Evolutionary conservation across 2,113 vertebrate species (phyloP).

Genomic region (Rhinichthys klamathensis): DNA sequence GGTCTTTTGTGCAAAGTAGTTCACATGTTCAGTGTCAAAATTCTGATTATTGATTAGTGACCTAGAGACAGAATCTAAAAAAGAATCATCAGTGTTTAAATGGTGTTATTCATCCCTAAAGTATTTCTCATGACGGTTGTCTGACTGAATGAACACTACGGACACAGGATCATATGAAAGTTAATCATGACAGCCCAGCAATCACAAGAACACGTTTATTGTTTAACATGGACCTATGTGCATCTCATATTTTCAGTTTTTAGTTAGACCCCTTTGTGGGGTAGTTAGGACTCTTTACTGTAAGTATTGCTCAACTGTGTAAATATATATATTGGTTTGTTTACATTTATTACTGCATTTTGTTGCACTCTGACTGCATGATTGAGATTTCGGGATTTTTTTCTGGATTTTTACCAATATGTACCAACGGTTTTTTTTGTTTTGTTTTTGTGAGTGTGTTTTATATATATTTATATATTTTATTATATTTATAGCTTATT

Average conservation of each 20-base stretch:
- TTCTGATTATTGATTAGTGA: neutral
- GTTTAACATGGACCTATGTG: neutral
- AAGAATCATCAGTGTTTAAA: neutral
- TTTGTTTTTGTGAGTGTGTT: neutral
- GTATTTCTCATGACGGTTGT: neutral
- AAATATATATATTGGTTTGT: neutral
- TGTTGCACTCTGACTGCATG: neutral
- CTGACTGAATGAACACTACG: slow-evolving; percentile 5
- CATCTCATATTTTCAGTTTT: neutral
- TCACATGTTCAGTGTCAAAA: neutral
- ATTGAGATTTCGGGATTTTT: neutral
- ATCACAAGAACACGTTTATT: neutral
- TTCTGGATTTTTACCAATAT: neutral
- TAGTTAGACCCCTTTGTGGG: no score
- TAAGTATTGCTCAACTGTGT: neutral
- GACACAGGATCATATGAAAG: neutral
- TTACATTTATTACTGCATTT: neutral
- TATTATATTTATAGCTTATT: neutral
- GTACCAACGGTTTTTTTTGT: neutral
- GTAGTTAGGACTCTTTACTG: no score
- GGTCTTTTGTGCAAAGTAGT: neutral
- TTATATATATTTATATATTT: slow-evolving; percentile 1
- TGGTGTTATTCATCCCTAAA: neutral
- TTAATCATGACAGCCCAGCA: neutral
- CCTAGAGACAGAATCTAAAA: neutral